Evolutionary conservation across 2,888 invertebrate species (phyloP).

Genomic region (Drosophila testacea): DNA sequence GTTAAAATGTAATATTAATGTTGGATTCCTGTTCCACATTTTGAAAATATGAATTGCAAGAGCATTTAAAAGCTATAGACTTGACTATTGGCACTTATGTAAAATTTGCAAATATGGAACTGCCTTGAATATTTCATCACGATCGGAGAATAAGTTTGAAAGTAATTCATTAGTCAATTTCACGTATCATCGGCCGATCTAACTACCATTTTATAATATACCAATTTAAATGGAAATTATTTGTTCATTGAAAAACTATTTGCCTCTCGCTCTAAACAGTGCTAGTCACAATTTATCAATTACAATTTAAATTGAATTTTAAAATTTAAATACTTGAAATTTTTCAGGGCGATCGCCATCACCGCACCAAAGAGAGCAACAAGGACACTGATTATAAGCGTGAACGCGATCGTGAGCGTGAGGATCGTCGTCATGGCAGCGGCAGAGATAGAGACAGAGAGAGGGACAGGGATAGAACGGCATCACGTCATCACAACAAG

Average conservation of each 20-base stretch:
- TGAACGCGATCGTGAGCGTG: slow-evolving; percentile 58
- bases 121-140: too few relatives aligned
- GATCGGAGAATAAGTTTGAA: too few relatives aligned
- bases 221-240: too few relatives aligned
- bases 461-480: slow-evolving; percentile 38
- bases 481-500: slow-evolving; percentile 47
- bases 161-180: too few relatives aligned
- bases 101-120: too few relatives aligned
- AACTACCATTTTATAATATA: too few relatives aligned
- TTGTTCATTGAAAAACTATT: not conserved
- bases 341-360: slow-evolving; percentile 64
- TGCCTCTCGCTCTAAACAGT: slow-evolving; percentile 9
- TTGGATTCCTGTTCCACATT: too few relatives aligned
- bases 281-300: not conserved
- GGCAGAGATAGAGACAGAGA: slow-evolving; percentile 36
- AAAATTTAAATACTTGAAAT: not conserved
- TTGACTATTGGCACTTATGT: too few relatives aligned
- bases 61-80: too few relatives aligned
- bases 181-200: too few relatives aligned
- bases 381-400: slow-evolving; percentile 65
- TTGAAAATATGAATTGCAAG: too few relatives aligned
- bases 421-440: slow-evolving; percentile 36
- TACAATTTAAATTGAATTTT: not conserved
- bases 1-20: too few relatives aligned
- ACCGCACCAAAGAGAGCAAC: slow-evolving; percentile 69